Evolutionary conservation across 2,888 invertebrate genomes (phyloP), one percentile per base, ranked within the genome.

Genomic region (Arrhopalites spinosus): DNA sequence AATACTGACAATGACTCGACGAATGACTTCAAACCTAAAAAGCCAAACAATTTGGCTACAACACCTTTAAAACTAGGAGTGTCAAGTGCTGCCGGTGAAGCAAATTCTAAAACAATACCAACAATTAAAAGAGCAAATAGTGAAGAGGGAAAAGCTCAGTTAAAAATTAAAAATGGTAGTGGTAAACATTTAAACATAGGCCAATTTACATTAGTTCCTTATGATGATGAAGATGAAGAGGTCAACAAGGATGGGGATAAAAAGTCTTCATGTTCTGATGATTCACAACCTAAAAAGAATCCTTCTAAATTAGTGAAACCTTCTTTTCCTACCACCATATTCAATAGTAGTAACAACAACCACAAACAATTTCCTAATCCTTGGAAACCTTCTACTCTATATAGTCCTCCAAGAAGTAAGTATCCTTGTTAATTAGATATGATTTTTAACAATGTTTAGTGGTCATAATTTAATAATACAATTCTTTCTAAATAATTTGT

Each of bases 81-180:
- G n/a, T n/a, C n/a, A n/a, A n/a, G n/a, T n/a, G n/a, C n/a, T 17
- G 13, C 68, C 7, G 68, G 11, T 15, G 23, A 68, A n/a, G n/a
- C n/a, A n/a, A n/a, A n/a, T n/a, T n/a, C 56, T 20, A n/a, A 56
- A 56, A n/a, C 11, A 8, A 20, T 56, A 13, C 11, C n/a, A 5
- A 74, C 74, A 59, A 15, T 27, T 2, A 71, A 70, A 73, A 75
- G 59, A 43, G 50, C 13, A 61, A 29, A 53, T 50, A 23, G 30
- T n/a, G 43, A 53, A 66, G 36, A n/a, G 56, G 27, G 74, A 61
- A 59, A 23, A 25, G 53, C 53, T n/a, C 11, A 11, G 45, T 45
- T 45, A 45, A 45, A 53, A 53, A n/a, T 53, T 3, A 53, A 95
- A 85, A 88, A 90, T 86, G 91, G 92, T 72, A 84, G 85, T 36